Evolutionary conservation across 2,888 invertebrate species (phyloP).

Genomic region (Lysandra bellargus): DNA sequence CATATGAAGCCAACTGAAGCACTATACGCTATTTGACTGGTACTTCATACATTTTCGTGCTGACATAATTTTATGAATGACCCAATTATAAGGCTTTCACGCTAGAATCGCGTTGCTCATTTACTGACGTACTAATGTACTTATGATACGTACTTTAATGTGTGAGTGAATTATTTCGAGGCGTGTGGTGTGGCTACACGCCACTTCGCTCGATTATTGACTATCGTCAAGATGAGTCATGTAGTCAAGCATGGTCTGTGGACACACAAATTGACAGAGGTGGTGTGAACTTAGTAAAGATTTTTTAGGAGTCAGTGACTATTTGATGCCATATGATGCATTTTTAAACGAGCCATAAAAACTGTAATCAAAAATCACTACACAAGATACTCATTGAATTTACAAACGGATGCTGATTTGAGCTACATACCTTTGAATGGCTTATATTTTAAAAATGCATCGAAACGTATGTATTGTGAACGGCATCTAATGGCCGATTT

Average conservation of each 20-base stretch:
- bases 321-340: no score
- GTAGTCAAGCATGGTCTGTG: not conserved
- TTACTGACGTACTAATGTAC: slow-evolving; percentile 18
- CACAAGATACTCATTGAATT: no score
- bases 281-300: not conserved
- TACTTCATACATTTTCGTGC: slow-evolving; percentile 1
- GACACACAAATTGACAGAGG: not conserved
- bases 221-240: not conserved
- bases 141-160: slow-evolving; percentile 10
- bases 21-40: not conserved
- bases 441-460: no score
- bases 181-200: not conserved
- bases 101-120: slow-evolving; percentile 10
- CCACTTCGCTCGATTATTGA: slow-evolving; percentile 1
- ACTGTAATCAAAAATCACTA: no score
- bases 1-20: not conserved
- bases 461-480: no score
- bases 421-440: no score
- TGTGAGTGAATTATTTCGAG: slow-evolving; percentile 3
- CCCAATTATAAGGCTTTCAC: slow-evolving; percentile 19
- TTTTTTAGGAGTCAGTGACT: no score
- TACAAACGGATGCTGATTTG: no score
- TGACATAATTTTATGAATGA: slow-evolving; percentile 12
- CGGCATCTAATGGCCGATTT: no score
- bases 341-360: no score